phyloP scores from a whole-genome alignment of 1,140 invertebrate species.

The Globodera ellingtonae region DNA sequence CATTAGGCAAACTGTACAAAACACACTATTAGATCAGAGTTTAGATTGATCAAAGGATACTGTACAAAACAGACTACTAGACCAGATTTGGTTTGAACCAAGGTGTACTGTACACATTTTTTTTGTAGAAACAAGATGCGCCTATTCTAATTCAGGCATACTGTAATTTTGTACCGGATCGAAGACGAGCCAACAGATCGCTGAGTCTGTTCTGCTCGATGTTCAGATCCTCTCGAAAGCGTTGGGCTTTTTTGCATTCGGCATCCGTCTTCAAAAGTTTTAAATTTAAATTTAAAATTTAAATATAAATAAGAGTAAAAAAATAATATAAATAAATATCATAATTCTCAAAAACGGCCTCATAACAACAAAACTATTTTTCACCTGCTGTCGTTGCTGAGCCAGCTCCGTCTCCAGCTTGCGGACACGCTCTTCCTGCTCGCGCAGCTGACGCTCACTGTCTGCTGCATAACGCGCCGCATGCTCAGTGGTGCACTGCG shows the following conservation, averaged over 20 bases:
- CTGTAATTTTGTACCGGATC: slow-evolving; percentile 26
- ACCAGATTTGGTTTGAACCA: too few species aligned
- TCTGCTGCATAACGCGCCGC: slow-evolving; percentile 29
- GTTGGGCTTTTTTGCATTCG: slow-evolving; percentile 29
- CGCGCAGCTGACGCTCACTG: slow-evolving; percentile 28
- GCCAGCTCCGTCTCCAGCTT: not conserved
- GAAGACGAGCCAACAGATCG: slow-evolving; percentile 43
- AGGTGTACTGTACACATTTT: too few species aligned
- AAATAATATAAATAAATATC: too few species aligned
- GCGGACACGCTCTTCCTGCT: slow-evolving; percentile 8
- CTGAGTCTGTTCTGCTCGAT: slow-evolving; percentile 35
- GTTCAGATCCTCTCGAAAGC: slow-evolving; percentile 42
- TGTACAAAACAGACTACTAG: too few species aligned
- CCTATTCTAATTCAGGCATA: too few species aligned
- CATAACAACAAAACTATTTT: too few species aligned
- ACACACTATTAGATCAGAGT: too few species aligned
- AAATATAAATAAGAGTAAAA: not conserved
- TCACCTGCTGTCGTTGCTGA: slow-evolving; percentile 14
- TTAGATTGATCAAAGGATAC: too few species aligned
- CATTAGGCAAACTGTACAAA: slow-evolving; percentile 26
- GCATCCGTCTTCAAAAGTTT: not conserved
- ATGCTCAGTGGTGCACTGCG: slow-evolving; percentile 36
- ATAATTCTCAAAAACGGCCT: too few species aligned
- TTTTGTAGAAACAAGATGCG: too few species aligned
- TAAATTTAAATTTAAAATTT: too few species aligned